Evolutionary conservation across 1,140 invertebrate genomes (phyloP), one percentile per base, ranked within the genome.

Genomic region (Antheraea pernyi): DNA sequence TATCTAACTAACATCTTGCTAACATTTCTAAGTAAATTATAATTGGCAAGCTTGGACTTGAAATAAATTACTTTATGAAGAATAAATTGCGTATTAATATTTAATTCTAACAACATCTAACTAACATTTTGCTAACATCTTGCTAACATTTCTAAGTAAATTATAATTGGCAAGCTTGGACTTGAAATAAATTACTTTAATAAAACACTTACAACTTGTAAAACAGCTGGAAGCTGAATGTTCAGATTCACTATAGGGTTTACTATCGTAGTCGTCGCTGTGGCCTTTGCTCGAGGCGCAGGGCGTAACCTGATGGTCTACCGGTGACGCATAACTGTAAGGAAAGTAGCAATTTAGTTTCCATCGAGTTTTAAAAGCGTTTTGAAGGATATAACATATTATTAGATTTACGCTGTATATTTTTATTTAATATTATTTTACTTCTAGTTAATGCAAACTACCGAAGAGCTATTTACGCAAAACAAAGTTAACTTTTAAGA

Each of bases 211-310:
- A 94, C 94, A 94, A 76, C 93, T 94, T 61, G 94, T 94, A 48
- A 92, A 93, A 85, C 95, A 94, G 75, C 95, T 95, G 72, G 94
- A 95, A 19, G 95, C 93, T 75, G 95, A 95, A 85, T 95, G 94
- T 77, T 95, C 94, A 59, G 95, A 95, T 73, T 95, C 94, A 65
- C 94, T 95, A 82, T 95, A 94, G 7, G 94, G 94, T 79, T 95
- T 94, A 85, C 95, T 95, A 82, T 95, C 95, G 80, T 94, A 94
- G 81, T 94, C 94, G 59, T 94, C 94, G 74, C 93, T 94, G 69
- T 94, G 94, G 67, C 93, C 94, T 72, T 94, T 94, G 79, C 93
- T 94, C 11, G 93, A 94, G 7, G 94, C 93, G 73, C 93, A 94
- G 5, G 94, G 94, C n/a, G 94, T 94, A 18, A 94, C 78, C 92